These are phyloP conservation scores for Drosophila athabasca DNA, from an alignment of 1,140 invertebrate genomes.

Conservation along the genomic window DNA sequence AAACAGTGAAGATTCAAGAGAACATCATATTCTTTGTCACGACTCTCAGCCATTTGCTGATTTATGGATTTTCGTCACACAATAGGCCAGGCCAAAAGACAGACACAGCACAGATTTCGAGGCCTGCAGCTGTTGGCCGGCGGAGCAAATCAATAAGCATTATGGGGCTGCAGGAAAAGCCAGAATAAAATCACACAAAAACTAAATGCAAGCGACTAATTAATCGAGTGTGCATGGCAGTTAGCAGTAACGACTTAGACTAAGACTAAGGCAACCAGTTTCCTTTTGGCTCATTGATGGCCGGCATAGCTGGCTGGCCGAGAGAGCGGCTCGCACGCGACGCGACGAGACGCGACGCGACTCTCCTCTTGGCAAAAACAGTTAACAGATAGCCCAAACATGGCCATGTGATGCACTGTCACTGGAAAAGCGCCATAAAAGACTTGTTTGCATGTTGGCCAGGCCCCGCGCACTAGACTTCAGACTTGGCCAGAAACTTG, in stretches of 20 bases:
- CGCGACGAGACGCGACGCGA: background rate
- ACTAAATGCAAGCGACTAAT: slow-evolving; percentile 61
- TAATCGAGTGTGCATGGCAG: slow-evolving; percentile 44
- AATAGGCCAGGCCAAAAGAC: slow-evolving; percentile 26
- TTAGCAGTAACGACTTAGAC: slow-evolving; percentile 8
- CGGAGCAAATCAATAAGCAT: no score
- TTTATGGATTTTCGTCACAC: slow-evolving; percentile 55
- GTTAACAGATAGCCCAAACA: slow-evolving; percentile 77
- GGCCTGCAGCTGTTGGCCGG: no score
- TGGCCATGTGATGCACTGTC: slow-evolving; percentile 80
- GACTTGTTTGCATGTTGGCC: slow-evolving; percentile 74
- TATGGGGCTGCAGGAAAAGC: background rate
- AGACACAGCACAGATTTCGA: background rate
- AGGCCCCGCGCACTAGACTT: slow-evolving; percentile 19
- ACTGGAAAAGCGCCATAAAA: slow-evolving; percentile 78
- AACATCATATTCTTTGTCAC: slow-evolving; percentile 59
- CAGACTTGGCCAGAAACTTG: slow-evolving; percentile 38
- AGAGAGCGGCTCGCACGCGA: slow-evolving; percentile 18
- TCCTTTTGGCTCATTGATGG: slow-evolving; percentile 58
- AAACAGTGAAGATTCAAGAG: slow-evolving; percentile 18
- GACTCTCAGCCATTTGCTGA: slow-evolving; percentile 41
- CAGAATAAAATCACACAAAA: slow-evolving; percentile 16
- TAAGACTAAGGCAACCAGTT: slow-evolving; percentile 44
- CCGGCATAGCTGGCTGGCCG: slow-evolving; percentile 15
- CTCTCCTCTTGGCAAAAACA: slow-evolving; percentile 54